Percentiles rank a stretch among this genome's conserved stretches.
Conservation (phyloP, 2,797 vertebrate species). For the Melanotaenia trifasciata region DNA sequence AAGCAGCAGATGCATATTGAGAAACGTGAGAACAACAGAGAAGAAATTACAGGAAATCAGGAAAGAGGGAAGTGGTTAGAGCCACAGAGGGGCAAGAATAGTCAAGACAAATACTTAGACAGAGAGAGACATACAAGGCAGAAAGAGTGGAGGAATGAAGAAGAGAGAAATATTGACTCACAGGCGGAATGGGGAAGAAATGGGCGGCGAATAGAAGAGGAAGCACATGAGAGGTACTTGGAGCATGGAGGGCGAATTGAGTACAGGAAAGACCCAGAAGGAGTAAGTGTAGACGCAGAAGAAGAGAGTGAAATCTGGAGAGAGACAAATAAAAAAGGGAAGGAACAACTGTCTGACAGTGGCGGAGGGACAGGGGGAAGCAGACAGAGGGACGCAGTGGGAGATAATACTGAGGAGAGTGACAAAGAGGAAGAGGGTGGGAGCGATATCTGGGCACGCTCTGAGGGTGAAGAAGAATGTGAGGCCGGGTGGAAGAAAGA, state of each 20-base stretch:
- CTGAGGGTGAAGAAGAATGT: conserved; percentile 70
- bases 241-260: conserved; percentile 38
- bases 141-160: conserved; percentile 43
- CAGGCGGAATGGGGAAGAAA: conserved; percentile 31
- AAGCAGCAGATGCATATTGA: conserved; percentile 36
- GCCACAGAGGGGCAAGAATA: conserved; percentile 68
- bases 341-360: conserved; percentile 46
- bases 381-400: conserved; percentile 30
- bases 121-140: conserved; percentile 48
- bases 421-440: conserved; percentile 69
- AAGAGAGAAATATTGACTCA: conserved; percentile 28
- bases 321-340: conserved; percentile 31
- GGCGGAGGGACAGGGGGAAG: conserved; percentile 44
- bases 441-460: conserved; percentile 23
- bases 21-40: conserved; percentile 30
- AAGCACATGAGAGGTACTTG: conserved; percentile 53
- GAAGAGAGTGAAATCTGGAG: conserved; percentile 44
- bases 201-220: conserved; percentile 36
- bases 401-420: conserved; percentile 65
- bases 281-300: conserved; percentile 60
- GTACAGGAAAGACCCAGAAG: conserved; percentile 30
- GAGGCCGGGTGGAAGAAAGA: conserved; percentile 59
- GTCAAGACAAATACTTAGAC: conserved; percentile 53
- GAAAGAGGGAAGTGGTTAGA: conserved; percentile 83
- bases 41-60: conserved; percentile 23